phyloP scores from a whole-genome alignment of 2,888 invertebrate genomes.

The Gymnoscelis rufifasciata region DNA sequence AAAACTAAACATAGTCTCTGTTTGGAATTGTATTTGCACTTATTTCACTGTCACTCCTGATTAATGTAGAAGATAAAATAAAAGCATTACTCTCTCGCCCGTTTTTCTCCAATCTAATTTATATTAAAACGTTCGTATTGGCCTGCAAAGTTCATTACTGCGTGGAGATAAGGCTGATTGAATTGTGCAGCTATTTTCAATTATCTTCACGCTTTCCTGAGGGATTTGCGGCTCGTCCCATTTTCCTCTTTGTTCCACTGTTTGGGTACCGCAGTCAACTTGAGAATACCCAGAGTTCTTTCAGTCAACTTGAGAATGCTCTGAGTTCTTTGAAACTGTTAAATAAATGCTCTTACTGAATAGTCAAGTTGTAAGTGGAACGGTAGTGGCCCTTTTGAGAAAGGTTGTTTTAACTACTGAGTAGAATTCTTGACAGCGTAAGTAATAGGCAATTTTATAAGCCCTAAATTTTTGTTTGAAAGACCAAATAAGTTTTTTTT shows the following conservation, averaged over 20 bases:
- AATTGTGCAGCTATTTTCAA: slow-evolving; percentile 47
- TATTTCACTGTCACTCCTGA: no score
- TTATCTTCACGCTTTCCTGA: slow-evolving; percentile 34
- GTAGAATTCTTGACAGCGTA: no score
- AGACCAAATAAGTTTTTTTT: no score
- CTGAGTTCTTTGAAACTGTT: neutral
- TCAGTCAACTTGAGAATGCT: neutral
- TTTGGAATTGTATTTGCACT: no score
- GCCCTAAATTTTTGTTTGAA: no score
- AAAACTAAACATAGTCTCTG: no score
- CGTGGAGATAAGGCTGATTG: slow-evolving; percentile 29
- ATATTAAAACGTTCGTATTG: neutral
- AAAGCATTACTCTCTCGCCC: neutral
- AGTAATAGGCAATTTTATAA: no score
- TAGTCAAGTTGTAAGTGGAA: no score
- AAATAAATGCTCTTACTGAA: no score
- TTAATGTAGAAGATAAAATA: no score
- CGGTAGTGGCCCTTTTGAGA: no score
- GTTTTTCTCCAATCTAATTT: neutral
- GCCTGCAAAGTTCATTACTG: slow-evolving; percentile 18
- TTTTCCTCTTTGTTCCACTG: slow-evolving; percentile 17
- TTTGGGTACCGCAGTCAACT: slow-evolving; percentile 4
- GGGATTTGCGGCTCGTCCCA: slow-evolving; percentile 15
- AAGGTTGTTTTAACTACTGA: no score
- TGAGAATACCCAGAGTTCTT: slow-evolving; percentile 1